These are phyloP conservation scores for Tiliacea citrago DNA, from an alignment of 2,888 invertebrate genomes.

Conservation along the genomic window DNA sequence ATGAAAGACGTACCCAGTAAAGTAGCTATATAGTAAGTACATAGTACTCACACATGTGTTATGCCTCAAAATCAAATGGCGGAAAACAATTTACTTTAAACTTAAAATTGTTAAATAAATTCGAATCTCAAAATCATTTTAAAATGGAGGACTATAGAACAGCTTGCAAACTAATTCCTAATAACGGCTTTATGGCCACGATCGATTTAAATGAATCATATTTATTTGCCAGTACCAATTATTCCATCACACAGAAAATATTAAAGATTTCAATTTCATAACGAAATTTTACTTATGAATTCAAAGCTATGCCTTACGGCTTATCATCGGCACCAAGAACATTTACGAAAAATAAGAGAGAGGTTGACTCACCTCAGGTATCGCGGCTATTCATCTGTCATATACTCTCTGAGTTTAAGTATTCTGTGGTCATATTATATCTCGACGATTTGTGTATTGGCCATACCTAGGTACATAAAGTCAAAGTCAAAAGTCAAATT, in stretches of 20 bases:
- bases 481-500: no score
- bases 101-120: no score
- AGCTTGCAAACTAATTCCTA: neutral
- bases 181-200: neutral
- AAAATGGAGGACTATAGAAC: neutral
- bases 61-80: no score
- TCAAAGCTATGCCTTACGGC: slow-evolving; percentile 1
- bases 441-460: neutral
- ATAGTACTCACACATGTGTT: no score
- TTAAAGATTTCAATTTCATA: neutral
- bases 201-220: neutral
- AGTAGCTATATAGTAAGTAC: no score
- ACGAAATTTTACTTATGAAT: neutral
- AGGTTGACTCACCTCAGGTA: neutral
- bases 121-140: neutral
- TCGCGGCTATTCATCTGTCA: neutral
- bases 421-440: no score
- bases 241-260: neutral
- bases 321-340: neutral
- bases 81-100: no score
- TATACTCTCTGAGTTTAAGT: no score
- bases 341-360: neutral
- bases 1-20: no score
- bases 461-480: no score
- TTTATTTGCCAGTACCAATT: neutral